Base-by-base conservation (phyloP, 2,888 invertebrate genomes). In the Agrochola circellaris region DNA sequence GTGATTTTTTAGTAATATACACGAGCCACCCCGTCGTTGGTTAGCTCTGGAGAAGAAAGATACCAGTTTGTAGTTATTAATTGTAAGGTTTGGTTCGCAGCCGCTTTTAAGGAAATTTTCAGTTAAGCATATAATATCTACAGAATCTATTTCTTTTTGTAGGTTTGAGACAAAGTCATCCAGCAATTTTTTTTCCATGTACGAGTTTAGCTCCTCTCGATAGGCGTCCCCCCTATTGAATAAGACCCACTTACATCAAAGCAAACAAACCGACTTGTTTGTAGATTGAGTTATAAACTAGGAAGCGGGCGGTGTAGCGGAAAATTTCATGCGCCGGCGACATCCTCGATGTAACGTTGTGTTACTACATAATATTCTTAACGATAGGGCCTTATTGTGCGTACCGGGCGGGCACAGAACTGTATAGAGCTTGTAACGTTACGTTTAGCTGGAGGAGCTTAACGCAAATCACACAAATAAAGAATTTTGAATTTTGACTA, bases 271-370 rank as follows among this genome's bases (percentile, higher is more conserved):
- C 0, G 7, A 56, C 54, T 64, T 65, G 62, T 75, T 69, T 86
- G 34, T 58, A 54, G 60, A 77, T 60, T 56, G 72, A 70, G 74
- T 81, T 77, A 60, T 75, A 66, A 26, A 69, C 68, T 70, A 89
- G 89, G 89, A 88, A 88, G 73, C 42, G 51, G 56, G 15, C 20
- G 34, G 34, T 26, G 51, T 2, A 48, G 48, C 42, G 69, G 75
- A 87, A 82, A 85, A 88, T 89, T 88, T 88, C 88, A 88, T 81
- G 89, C 69, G 15, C 80, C 74, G 74, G 45, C 75, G 79, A 71
- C 87, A 80, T 83, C 88, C 87, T 78, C 61, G 67, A 61, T 73
- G 77, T 83, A 88, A 89, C 86, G 67, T 73, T 73, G 67, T 75
- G 73, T 89, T 86, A 61, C 87, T 79, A 83, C 89, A 88, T 82